Conservation (phyloP, 2,113 vertebrate genomes). For the Strigops habroptila region DNA sequence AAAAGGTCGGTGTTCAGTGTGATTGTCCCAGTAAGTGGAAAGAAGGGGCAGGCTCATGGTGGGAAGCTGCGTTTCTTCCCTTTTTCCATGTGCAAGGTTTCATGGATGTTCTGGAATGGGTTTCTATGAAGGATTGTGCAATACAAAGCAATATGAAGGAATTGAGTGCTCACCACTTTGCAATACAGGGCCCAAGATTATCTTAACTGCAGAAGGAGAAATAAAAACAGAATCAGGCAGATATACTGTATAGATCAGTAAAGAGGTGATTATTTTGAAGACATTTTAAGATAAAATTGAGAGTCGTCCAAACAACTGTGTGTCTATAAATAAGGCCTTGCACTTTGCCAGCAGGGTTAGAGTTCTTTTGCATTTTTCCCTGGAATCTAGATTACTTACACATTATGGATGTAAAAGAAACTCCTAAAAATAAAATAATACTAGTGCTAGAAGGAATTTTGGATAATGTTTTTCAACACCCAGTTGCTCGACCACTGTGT, state of each 20-base stretch:
- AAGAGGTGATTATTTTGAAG: neutral
- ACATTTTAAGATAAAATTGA: neutral
- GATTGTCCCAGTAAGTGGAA: neutral
- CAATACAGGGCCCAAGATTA: neutral
- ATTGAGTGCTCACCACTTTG: neutral
- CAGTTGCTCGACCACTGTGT: neutral
- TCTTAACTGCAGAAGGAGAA: neutral
- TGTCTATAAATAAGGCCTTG: neutral
- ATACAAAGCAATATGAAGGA: neutral
- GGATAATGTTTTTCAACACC: neutral
- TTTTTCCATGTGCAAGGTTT: neutral
- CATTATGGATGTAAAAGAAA: neutral
- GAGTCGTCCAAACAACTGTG: neutral
- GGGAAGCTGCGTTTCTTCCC: neutral
- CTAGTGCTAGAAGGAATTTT: neutral
- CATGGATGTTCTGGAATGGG: neutral
- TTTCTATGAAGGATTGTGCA: neutral
- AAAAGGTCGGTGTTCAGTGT: neutral
- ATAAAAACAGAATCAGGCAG: neutral
- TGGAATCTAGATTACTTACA: neutral
- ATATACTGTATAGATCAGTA: neutral
- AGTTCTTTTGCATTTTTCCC: neutral
- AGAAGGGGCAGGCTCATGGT: neutral
- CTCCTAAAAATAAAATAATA: neutral
- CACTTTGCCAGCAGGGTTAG: neutral